Evolutionary conservation across 1,140 invertebrate species (phyloP).

Genomic region (Danaus plexippus): DNA sequence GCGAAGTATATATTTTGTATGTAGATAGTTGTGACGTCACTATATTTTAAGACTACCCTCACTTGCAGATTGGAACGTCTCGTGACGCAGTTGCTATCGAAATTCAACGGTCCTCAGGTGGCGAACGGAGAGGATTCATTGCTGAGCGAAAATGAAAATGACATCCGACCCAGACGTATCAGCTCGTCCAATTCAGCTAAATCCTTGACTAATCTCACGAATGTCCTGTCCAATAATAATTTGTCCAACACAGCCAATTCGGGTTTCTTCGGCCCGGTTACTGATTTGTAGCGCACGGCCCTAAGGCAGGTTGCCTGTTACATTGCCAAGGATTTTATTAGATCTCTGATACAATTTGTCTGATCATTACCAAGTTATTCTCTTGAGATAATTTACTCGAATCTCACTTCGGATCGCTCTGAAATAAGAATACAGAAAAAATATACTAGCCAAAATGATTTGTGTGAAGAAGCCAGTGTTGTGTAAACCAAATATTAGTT

Average conservation of each 20-base stretch:
- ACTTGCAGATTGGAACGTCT: constrained; percentile 64
- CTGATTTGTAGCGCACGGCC: constrained; percentile 66
- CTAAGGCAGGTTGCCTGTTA: constrained; percentile 28
- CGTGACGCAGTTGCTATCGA: constrained; percentile 66
- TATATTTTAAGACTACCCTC: constrained; percentile 34
- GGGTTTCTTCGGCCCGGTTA: constrained; percentile 65
- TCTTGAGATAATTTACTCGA: too few species aligned
- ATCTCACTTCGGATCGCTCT: too few species aligned
- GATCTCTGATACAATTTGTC: constrained; percentile 25
- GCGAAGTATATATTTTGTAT: constrained; percentile 3
- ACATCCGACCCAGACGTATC: constrained; percentile 39
- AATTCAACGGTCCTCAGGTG: constrained; percentile 54
- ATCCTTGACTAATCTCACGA: constrained; percentile 35
- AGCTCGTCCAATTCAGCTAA: constrained; percentile 21
- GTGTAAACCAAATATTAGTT: too few species aligned
- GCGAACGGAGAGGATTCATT: constrained; percentile 53
- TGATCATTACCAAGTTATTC: too few species aligned
- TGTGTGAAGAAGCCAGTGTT: too few species aligned
- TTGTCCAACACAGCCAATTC: constrained; percentile 20
- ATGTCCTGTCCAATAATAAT: constrained; percentile 21
- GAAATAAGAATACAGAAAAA: too few species aligned
- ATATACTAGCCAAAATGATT: too few species aligned
- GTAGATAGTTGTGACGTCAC: constrained; percentile 6
- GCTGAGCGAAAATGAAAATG: constrained; percentile 53
- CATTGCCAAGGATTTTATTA: constrained; percentile 37